These are phyloP conservation scores for Anhinga anhinga DNA, from an alignment of 2,113 vertebrate species.

Conservation along the genomic window DNA sequence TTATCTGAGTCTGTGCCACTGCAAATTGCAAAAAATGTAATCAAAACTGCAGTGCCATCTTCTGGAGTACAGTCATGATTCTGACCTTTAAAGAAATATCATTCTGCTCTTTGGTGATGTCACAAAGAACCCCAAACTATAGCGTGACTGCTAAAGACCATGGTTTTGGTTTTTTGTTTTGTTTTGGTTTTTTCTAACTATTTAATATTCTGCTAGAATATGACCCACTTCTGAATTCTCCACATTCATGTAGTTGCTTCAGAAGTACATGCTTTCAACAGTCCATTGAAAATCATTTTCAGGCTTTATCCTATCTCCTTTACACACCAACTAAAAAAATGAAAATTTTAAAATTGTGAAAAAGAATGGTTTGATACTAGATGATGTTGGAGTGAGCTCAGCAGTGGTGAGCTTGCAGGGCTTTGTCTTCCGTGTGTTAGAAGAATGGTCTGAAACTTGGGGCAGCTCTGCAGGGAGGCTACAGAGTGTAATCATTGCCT, in stretches of 20 bases:
- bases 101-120: background rate
- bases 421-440: too few species aligned
- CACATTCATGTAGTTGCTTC: background rate
- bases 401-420: too few species aligned
- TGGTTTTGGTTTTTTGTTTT: background rate
- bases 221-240: background rate
- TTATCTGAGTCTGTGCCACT: background rate
- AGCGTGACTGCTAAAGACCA: background rate
- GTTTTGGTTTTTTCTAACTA: background rate
- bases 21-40: background rate
- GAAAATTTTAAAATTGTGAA: background rate
- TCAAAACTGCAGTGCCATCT: conserved; percentile 14
- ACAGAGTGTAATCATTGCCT: too few species aligned
- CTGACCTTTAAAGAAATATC: background rate
- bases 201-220: background rate
- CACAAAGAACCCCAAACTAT: background rate
- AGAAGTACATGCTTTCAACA: background rate
- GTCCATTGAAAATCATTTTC: background rate
- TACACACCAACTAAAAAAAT: background rate
- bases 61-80: background rate
- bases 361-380: background rate
- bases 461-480: too few species aligned
- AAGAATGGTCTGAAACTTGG: too few species aligned
- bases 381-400: too few species aligned
- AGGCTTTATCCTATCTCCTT: background rate